phyloP scores from a whole-genome alignment of 1,140 invertebrate genomes.

The Anagrus nilaparvatae region DNA sequence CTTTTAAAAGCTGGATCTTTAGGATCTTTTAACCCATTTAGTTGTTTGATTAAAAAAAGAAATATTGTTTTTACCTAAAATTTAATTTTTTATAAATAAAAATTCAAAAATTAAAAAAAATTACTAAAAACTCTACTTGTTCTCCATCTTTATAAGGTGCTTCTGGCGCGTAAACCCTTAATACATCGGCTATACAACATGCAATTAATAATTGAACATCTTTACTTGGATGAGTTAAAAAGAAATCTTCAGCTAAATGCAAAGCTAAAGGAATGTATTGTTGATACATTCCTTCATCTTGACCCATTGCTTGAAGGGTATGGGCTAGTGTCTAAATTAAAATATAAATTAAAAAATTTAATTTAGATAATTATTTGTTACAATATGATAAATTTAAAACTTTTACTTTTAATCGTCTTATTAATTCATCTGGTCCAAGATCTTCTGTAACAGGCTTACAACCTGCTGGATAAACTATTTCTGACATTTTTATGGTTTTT shows the following conservation, averaged over 20 bases:
- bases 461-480: constrained; percentile 78
- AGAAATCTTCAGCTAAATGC: constrained; percentile 86
- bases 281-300: constrained; percentile 86
- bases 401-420: constrained; percentile 81
- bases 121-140: constrained; percentile 62
- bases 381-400: constrained; percentile 1
- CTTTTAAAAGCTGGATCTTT: constrained; percentile 96
- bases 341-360: constrained; percentile 8
- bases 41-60: constrained; percentile 89
- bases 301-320: constrained; percentile 91
- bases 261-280: constrained; percentile 90
- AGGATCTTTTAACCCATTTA: constrained; percentile 87
- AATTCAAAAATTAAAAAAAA: constrained; percentile 5
- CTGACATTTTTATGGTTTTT: constrained; percentile 50
- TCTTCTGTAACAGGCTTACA: constrained; percentile 85
- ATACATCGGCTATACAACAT: constrained; percentile 94
- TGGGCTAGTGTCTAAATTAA: constrained; percentile 68
- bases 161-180: constrained; percentile 96
- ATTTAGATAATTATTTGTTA: constrained; percentile 14
- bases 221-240: constrained; percentile 78
- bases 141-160: constrained; percentile 93
- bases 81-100: constrained; percentile 3
- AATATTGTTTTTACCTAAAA: constrained; percentile 72
- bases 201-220: constrained; percentile 92
- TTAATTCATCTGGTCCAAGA: constrained; percentile 88